Evolutionary conservation across 2,113 vertebrate species (phyloP).

Genomic region (Anhinga rufa): DNA sequence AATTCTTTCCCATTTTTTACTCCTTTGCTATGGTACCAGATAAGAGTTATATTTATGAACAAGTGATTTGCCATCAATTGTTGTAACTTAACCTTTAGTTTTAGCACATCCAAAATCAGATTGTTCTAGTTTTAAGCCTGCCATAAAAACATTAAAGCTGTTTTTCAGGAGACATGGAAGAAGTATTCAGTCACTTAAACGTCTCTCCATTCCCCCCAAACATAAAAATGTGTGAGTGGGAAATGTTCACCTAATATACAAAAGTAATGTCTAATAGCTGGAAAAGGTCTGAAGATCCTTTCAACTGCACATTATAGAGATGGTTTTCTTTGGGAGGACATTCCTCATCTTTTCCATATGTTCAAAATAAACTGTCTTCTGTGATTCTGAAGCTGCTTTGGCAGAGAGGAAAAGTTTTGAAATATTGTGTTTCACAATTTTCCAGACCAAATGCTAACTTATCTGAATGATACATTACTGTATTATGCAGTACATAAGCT

Average conservation of each 20-base stretch:
- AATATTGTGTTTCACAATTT: conserved; percentile 55
- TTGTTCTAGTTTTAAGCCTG: background rate
- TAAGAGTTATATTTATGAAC: background rate
- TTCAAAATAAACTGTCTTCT: conserved; percentile 21
- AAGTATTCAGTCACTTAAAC: background rate
- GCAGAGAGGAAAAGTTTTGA: conserved; percentile 46
- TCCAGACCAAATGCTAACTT: conserved; percentile 37
- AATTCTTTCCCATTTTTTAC: background rate
- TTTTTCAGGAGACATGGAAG: background rate
- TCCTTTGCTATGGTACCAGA: background rate
- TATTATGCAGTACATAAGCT: background rate
- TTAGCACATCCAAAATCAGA: background rate
- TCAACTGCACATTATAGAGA: conserved; percentile 13
- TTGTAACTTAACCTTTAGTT: background rate
- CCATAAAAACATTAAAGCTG: background rate
- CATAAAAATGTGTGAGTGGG: background rate
- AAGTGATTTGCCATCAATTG: background rate
- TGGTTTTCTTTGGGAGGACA: conserved; percentile 7
- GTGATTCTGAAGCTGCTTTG: conserved; percentile 22
- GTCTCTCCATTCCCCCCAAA: background rate
- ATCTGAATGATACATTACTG: background rate
- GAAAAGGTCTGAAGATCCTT: conserved; percentile 20
- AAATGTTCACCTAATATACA: background rate
- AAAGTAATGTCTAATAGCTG: background rate
- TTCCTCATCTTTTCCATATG: conserved; percentile 40